phyloP scores from a whole-genome alignment of 2,888 invertebrate genomes.

The Cordilura impudica region DNA sequence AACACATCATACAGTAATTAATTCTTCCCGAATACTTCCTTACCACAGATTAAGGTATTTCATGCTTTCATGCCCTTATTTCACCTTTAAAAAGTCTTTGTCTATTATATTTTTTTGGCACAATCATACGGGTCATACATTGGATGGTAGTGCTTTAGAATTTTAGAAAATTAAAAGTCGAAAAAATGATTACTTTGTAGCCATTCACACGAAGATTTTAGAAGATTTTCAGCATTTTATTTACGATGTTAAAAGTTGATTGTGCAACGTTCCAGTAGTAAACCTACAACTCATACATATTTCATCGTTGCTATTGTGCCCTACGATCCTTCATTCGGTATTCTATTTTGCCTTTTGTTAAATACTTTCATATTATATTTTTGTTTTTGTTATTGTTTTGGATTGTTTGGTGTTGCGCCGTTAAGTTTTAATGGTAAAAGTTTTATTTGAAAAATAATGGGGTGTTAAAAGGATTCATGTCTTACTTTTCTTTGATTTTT shows the following conservation, averaged over 20 bases:
- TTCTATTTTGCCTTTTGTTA: background rate
- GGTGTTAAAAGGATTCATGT: conserved; percentile 44
- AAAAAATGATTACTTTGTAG: conserved; percentile 38
- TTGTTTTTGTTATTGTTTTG: background rate
- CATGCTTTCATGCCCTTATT: background rate
- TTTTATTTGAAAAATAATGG: conserved; percentile 42
- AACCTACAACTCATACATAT: background rate
- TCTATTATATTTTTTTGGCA: background rate
- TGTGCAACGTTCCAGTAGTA: too few relatives aligned
- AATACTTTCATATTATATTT: background rate
- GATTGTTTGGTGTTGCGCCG: background rate
- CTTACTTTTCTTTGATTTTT: conserved; percentile 1
- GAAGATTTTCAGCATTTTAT: conserved; percentile 19
- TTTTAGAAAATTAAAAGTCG: background rate
- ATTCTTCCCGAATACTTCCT: too few relatives aligned
- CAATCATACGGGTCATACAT: background rate
- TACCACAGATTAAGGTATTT: too few relatives aligned
- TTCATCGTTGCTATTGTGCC: background rate
- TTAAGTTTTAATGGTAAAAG: conserved; percentile 26
- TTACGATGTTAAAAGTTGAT: too few relatives aligned
- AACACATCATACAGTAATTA: too few relatives aligned
- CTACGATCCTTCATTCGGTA: too few relatives aligned
- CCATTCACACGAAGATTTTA: conserved; percentile 17
- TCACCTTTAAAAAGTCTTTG: background rate
- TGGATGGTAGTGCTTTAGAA: background rate